Base-by-base conservation (phyloP, 2,888 invertebrate species). In the Azorinus chamasolen region DNA sequence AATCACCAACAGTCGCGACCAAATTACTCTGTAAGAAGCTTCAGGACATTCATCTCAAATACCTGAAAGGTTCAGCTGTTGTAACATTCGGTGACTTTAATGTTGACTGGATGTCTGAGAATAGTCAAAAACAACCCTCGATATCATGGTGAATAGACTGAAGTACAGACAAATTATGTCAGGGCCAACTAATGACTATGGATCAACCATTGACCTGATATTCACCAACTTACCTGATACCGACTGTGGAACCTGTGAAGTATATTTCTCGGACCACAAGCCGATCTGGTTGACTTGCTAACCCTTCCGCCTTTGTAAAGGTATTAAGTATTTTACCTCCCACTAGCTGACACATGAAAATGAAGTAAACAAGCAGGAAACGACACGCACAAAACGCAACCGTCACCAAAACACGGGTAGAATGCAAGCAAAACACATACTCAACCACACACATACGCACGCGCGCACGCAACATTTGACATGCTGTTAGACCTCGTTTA, bases 61-160 rank as follows among this genome's bases (percentile, higher is more conserved):
- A 46, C 12, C 32, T 53, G 50, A 51, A 58, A 45, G 51, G 20
- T 18, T 37, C 51, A 37, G 43, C 61, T 16, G 6, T 48, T 27
- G 59, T 59, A 16, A 22, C 66, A 37, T 55, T 59, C 5, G 59
- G 73, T 48, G 65, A 73, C 51, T 73, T 73, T 27, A 73, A 73
- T 53, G 48, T 61, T 24, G 65, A 73, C 32, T 73, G 32, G 39
- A 43, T 6, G 32, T n/a, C 18, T 48, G n/a, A n/a, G 18, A 22
- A 20, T 25, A 12, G 32, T 25, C 48, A 73, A 8, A 24, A 58
- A 14, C 5, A n/a, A 10, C 24, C 59, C 8, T 46, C 43, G 32
- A 68, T 27, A 45, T 66, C 1, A 39, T 65, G 25, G 22, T 53
- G 10, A 22, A 37, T 18, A 25, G 45, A 18, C 25, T 37, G 32